A percentile compares a stretch with the other conserved stretches of the same genome.
Evolutionary conservation across 2,888 invertebrate species (phyloP).

Genomic region (Trachelus tabidus): DNA sequence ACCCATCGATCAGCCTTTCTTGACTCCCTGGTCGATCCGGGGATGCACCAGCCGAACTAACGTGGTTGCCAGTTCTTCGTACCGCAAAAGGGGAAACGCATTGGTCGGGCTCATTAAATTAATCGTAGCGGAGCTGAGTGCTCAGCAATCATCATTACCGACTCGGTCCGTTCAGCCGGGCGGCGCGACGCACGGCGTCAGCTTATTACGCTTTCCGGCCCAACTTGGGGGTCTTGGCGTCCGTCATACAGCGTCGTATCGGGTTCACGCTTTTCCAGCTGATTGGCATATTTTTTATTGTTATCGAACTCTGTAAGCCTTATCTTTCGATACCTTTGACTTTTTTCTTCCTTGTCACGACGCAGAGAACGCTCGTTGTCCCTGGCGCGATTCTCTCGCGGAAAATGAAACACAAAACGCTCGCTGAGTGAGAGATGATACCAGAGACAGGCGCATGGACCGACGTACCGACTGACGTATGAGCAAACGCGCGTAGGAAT

Average conservation of each 20-base stretch:
- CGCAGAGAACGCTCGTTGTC: conserved; percentile 17
- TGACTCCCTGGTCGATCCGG: not conserved
- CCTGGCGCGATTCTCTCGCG: not conserved
- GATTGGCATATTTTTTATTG: not conserved
- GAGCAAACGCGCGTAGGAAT: conserved; percentile 51
- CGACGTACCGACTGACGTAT: conserved; percentile 11
- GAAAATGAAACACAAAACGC: not conserved
- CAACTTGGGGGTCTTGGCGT: not conserved
- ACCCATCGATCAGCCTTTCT: not conserved
- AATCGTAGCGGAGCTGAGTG: conserved; percentile 44
- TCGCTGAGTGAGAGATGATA: not conserved
- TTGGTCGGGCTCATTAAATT: conserved; percentile 34
- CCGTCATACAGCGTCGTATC: not conserved
- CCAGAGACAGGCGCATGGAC: conserved; percentile 8
- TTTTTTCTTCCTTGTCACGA: conserved; percentile 45
- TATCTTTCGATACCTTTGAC: not conserved
- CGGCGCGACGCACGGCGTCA: not conserved
- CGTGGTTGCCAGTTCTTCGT: not conserved
- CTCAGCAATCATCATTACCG: conserved; percentile 47
- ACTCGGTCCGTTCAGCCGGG: conserved; percentile 3
- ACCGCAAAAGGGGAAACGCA: conserved; percentile 13
- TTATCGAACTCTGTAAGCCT: too few relatives aligned
- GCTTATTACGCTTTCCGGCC: conserved; percentile 23
- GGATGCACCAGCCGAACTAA: not conserved
- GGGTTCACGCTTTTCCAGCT: not conserved